Evolutionary conservation across 2,113 vertebrate species (phyloP).

Genomic region (Zosterops hypoxanthus): DNA sequence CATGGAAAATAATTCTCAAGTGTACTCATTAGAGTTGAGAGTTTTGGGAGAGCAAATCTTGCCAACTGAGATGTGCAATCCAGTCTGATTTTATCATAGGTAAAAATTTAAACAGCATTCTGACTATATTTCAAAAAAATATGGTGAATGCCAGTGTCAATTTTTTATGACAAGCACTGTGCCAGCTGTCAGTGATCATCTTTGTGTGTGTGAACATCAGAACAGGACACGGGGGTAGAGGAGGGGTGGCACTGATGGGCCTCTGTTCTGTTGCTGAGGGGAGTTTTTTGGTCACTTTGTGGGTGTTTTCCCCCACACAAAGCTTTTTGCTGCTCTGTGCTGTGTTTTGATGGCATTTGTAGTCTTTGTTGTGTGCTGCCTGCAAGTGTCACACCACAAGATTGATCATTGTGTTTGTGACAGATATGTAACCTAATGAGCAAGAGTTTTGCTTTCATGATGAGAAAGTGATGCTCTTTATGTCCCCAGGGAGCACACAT

Average conservation of each 20-base stretch:
- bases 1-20: not conserved
- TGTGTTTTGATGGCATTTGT: not conserved
- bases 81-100: not conserved
- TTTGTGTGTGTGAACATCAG: not conserved
- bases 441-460: not conserved
- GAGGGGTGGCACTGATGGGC: accelerated
- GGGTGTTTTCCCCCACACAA: accelerated
- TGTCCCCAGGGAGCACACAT: not conserved
- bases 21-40: not conserved
- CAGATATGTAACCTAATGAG: not conserved
- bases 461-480: not conserved
- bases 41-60: not conserved
- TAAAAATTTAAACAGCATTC: not conserved
- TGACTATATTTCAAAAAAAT: not conserved
- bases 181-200: not conserved
- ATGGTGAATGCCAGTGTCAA: accelerated
- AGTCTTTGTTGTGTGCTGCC: not conserved
- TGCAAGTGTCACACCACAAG: not conserved
- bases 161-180: not conserved
- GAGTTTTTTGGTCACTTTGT: not conserved
- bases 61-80: not conserved
- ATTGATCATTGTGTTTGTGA: not conserved
- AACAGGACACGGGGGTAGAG: accelerated
- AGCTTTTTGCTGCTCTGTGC: not conserved
- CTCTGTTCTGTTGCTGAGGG: not conserved